A percentile compares a stretch with the other conserved stretches of the same genome.
Evolutionary conservation across 2,797 vertebrate species (phyloP).

Genomic region (Hybognathus amarus): DNA sequence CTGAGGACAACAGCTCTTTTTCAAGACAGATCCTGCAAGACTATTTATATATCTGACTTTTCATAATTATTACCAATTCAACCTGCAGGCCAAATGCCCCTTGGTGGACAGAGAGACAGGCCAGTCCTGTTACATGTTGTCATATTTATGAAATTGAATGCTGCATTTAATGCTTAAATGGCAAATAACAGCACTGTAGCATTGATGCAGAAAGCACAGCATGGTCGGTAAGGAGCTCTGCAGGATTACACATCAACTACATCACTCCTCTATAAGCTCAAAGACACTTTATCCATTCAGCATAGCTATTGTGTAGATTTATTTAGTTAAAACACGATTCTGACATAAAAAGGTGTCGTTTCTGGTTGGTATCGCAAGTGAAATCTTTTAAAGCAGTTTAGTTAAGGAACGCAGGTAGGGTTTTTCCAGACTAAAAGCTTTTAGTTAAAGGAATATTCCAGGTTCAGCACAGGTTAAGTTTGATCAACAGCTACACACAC

Average conservation of each 20-base stretch:
- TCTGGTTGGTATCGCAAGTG: neutral
- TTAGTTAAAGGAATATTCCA: neutral
- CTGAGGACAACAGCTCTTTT: slow-evolving; percentile 3
- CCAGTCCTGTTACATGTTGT: neutral
- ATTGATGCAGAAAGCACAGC: neutral
- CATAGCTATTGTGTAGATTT: neutral
- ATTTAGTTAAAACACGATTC: neutral
- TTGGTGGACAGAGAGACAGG: neutral
- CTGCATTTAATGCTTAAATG: neutral
- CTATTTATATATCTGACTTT: neutral
- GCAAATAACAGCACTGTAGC: neutral
- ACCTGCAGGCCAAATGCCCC: neutral
- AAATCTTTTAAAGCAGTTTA: neutral
- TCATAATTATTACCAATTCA: neutral
- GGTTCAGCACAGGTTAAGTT: neutral
- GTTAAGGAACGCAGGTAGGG: neutral
- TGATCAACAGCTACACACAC: too few species aligned
- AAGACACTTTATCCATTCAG: slow-evolving; percentile 13
- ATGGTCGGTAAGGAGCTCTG: neutral
- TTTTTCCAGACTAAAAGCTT: neutral
- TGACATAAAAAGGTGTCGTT: neutral
- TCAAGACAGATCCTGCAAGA: neutral
- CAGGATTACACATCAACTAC: slow-evolving; percentile 15
- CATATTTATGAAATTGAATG: neutral
- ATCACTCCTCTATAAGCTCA: slow-evolving; percentile 9